phyloP scores from a whole-genome alignment of 2,888 invertebrate species.

The Sphinx pinastri region DNA sequence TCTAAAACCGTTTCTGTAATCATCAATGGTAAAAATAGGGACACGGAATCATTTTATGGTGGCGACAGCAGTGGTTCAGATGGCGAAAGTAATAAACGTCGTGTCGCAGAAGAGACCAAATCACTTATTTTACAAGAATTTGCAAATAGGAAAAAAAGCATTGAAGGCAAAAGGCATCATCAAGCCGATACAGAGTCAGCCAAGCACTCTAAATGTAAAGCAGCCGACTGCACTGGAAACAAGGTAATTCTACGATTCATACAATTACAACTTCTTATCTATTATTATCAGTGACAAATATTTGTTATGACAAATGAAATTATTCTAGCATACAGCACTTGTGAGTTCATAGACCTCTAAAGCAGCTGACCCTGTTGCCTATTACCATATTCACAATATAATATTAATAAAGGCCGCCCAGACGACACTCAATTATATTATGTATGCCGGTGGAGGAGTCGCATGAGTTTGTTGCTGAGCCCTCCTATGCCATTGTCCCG shows the following conservation, averaged over 20 bases:
- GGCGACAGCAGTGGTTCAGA: slow-evolving; percentile 71
- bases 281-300: neutral
- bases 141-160: slow-evolving; percentile 85
- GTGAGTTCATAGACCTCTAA: no score
- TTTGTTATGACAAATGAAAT: neutral
- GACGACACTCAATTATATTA: no score
- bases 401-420: no score
- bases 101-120: slow-evolving; percentile 85
- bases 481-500: no score
- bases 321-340: no score
- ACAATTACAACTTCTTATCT: neutral
- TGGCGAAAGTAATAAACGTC: slow-evolving; percentile 63
- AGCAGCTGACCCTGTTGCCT: no score
- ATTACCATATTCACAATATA: no score
- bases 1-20: no score
- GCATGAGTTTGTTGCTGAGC: no score
- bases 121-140: slow-evolving; percentile 92
- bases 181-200: slow-evolving; percentile 83
- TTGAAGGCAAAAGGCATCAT: slow-evolving; percentile 50
- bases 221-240: slow-evolving; percentile 88
- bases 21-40: slow-evolving; percentile 47
- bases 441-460: no score
- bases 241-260: slow-evolving; percentile 82
- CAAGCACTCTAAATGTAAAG: slow-evolving; percentile 87
- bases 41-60: slow-evolving; percentile 77